These are phyloP conservation scores for Chrysomallon squamiferum DNA, from an alignment of 1,140 invertebrate genomes.

Conservation along the genomic window DNA sequence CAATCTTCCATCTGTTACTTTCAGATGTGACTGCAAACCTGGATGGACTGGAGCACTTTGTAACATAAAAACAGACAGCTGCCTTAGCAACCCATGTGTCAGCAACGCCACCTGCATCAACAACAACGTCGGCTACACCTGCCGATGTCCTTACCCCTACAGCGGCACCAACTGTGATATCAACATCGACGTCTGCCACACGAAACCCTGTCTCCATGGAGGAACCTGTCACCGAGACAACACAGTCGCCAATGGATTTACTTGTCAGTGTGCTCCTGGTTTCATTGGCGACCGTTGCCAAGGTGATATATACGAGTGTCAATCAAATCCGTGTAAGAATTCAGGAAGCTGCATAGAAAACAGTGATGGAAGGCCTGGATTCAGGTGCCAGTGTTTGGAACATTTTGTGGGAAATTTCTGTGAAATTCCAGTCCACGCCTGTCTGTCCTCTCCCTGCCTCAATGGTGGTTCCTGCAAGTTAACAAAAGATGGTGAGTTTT, in stretches of 20 bases:
- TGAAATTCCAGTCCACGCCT: constrained; percentile 2
- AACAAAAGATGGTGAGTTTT: constrained; percentile 45
- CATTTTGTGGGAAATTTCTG: constrained; percentile 12
- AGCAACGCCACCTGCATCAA: constrained; percentile 87
- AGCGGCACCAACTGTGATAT: constrained; percentile 19
- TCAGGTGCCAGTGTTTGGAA: constrained; percentile 10
- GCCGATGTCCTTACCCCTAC: constrained; percentile 75
- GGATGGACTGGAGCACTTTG: constrained; percentile 75
- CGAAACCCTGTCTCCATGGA: constrained; percentile 38
- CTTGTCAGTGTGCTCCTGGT: constrained; percentile 15
- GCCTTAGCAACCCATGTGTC: constrained; percentile 85
- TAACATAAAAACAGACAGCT: constrained; percentile 85
- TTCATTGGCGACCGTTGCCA: constrained; percentile 20
- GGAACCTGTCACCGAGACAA: constrained; percentile 32
- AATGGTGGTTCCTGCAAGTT: constrained; percentile 49
- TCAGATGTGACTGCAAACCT: constrained; percentile 39
- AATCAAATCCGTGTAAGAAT: constrained; percentile 48
- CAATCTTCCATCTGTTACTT: constrained; percentile 1
- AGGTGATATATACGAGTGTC: constrained; percentile 44
- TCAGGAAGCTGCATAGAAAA: constrained; percentile 45
- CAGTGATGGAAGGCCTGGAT: constrained; percentile 20
- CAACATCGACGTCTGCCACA: constrained; percentile 30
- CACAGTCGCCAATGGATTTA: neutral
- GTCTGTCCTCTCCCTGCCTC: constrained; percentile 14
- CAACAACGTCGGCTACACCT: constrained; percentile 61